These are phyloP conservation scores for Eurosta solidaginis DNA, from an alignment of 1,140 invertebrate species.

Conservation along the genomic window DNA sequence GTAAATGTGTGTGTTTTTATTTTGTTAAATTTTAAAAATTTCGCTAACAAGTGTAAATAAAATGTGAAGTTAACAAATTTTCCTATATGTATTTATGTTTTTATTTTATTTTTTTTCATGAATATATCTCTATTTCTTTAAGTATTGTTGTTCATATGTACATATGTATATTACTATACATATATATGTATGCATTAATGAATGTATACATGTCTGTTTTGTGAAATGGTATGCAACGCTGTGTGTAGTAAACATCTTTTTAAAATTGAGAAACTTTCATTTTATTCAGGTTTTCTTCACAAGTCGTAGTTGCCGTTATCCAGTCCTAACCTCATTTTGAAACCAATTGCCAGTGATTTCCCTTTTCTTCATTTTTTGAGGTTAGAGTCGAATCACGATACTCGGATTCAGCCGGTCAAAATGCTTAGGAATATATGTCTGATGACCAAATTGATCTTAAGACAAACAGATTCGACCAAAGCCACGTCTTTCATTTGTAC, in stretches of 20 bases:
- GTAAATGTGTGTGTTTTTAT: neutral
- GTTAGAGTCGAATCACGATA: no score
- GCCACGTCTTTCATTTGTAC: no score
- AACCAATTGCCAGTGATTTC: no score
- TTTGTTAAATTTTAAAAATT: slow-evolving; percentile 17
- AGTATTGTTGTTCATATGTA: no score
- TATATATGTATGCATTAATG: neutral
- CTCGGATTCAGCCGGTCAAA: no score
- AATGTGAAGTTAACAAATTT: neutral
- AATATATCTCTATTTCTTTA: no score
- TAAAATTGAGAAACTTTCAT: neutral
- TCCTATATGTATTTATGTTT: neutral
- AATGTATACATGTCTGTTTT: neutral
- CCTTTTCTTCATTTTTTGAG: no score
- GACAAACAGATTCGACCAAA: no score
- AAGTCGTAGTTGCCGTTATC: no score
- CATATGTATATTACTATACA: neutral
- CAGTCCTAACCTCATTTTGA: no score
- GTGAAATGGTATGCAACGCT: neutral
- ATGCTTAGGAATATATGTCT: no score
- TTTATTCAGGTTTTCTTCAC: neutral
- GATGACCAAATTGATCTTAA: no score
- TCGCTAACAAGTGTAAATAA: neutral
- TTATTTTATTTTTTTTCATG: neutral
- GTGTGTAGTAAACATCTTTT: neutral